phyloP scores from a whole-genome alignment of 2,113 vertebrate species.

The Coptodon bakossiorum region DNA sequence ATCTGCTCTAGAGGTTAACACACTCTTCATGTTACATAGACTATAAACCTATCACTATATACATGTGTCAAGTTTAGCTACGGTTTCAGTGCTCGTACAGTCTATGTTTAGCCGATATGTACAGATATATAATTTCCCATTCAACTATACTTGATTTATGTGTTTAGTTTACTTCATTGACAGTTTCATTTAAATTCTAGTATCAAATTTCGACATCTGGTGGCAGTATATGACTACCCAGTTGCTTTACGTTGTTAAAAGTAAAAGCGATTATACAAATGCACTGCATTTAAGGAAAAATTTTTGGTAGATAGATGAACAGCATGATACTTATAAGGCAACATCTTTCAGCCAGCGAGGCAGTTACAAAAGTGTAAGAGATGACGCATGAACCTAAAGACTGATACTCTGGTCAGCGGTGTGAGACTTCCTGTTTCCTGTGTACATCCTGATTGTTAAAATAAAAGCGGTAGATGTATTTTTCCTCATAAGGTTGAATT shows the following conservation, averaged over 20 bases:
- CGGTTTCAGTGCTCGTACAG: not conserved
- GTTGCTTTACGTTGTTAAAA: not conserved
- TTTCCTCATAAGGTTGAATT: not conserved
- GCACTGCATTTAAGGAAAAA: not conserved
- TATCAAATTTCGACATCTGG: not conserved
- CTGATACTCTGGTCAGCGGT: conserved; percentile 41
- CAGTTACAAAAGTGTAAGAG: not conserved
- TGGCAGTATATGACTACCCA: not conserved
- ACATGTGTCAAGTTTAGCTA: not conserved
- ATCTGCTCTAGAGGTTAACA: not conserved
- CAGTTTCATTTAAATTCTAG: not conserved
- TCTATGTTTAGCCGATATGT: not conserved
- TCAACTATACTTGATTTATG: not conserved
- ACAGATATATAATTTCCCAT: not conserved
- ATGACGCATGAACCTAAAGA: not conserved
- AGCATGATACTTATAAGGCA: not conserved
- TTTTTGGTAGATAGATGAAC: not conserved
- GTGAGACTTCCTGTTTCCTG: conserved; percentile 57
- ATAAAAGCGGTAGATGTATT: not conserved
- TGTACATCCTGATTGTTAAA: conserved; percentile 29
- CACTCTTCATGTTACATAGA: not conserved
- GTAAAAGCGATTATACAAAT: not conserved
- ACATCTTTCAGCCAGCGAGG: not conserved
- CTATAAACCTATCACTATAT: not conserved
- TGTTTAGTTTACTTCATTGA: not conserved